Base-by-base conservation (phyloP, 2,888 invertebrate species). In the Torymus texanus region DNA sequence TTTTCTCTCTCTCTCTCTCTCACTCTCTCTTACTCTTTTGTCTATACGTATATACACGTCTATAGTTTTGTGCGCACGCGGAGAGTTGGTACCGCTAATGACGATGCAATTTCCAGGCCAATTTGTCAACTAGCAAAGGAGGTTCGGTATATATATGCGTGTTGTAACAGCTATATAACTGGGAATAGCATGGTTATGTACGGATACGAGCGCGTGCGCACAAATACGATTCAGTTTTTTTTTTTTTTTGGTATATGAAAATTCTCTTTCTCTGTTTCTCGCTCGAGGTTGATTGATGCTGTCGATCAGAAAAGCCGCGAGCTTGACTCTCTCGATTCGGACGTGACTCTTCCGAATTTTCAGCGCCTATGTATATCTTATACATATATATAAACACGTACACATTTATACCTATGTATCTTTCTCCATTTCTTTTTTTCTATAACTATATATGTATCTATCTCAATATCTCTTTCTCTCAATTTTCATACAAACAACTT, bases 101-200 rank as follows among this genome's bases (percentile, higher is more conserved):
- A 84, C 83, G 82, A 84, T 85, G 83, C 84, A 83, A 83, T 83
- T 84, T 84, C 84, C 81, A 82, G 73, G 24, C 75, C 66, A 66
- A 73, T 72, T 80, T 76, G 67, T 72, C 80, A 68, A 67, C 18
- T 18, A 12, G 16, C 10, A 55, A 72, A 73, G 4, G 29, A 3
- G 29, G 29, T 29, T 16, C n/a, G 29, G 56, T 53, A 72, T 53
- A 72, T 59, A n/a, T 16, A 24, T 3, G 58, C 41, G 8, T 50
- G 58, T 11, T 29, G 24, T 68, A 16, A 13, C 18, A 12, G 0
- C 24, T 5, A 16, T 2, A 50, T 41, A 0, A 3, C 29, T 66
- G 74, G 71, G 76, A 76, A 72, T 61, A 58, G 75, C 79, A 67
- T 66, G 71, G 67, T 72, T 72, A 59, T 59, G 21, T 12, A 53